Evolutionary conservation across 2,113 vertebrate species (phyloP), one percentile per base, ranked within the genome.

Genomic region (Prolemur simus): DNA sequence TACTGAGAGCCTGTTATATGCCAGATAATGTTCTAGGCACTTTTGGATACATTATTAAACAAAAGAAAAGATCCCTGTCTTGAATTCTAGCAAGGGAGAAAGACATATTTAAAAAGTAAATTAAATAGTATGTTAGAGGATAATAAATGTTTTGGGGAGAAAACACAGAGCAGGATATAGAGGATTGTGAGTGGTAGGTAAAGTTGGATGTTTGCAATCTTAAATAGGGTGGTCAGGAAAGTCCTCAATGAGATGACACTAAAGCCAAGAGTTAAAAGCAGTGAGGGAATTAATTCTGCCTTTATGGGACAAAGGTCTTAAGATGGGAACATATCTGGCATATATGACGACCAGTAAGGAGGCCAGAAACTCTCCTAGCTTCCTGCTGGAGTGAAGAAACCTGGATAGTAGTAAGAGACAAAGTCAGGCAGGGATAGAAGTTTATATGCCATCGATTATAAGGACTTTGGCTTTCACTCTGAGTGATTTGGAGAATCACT

Each of bases 231-330:
- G 27, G 3, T 32, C 60, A 54, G 49, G 20, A 82, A 54, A 81
- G 58, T 77, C 54, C 18, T 95, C 47, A 17, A 10, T 25, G n/a
- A 64, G 21, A 71, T 29, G 34, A 8, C 12, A 18, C 25, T n/a
- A 49, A 42, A 95, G n/a, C 9, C n/a, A 81, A 85, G 21, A 93
- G 64, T 88, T 73, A 81, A 93, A 76, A 63, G 10, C 37, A 49
- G 3, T 56, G 14, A 54, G 12, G 21, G 27, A 96, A 88, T 66
- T 81, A 82, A 89, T 7, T 23, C 12, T 54, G 42, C 5, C 58
- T 83, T 91, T 87, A 66, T 8, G 17, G 11, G n/a, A 21, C 66
- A 49, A 76, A 73, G 23, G 25, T 87, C 34, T 34, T 45, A 45
- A 74, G 10, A 63, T 45, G 13, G 14, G 25, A 34, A 8, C 9